These are phyloP conservation scores for Argyrosomus regius DNA, from an alignment of 2,797 vertebrate species.

Conservation along the genomic window DNA sequence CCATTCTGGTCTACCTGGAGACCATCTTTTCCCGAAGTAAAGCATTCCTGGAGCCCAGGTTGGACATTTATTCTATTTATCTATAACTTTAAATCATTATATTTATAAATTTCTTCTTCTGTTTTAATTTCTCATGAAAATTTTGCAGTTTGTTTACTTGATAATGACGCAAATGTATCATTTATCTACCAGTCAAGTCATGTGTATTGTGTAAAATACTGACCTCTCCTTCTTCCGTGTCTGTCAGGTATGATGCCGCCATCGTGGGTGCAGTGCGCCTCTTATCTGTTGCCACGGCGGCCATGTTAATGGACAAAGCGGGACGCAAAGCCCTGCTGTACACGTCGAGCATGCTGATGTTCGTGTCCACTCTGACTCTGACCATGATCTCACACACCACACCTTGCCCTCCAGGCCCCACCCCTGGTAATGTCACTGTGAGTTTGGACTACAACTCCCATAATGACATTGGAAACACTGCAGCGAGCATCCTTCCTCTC, in stretches of 20 bases:
- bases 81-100: not conserved
- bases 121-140: not conserved
- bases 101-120: not conserved
- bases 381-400: conserved; percentile 85
- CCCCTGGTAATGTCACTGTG: conserved; percentile 58
- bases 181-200: not conserved
- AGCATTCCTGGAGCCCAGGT: conserved; percentile 67
- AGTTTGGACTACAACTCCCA: conserved; percentile 32
- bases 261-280: conserved; percentile 82
- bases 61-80: not conserved
- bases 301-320: conserved; percentile 84
- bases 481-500: conserved; percentile 87
- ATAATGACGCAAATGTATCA: not conserved
- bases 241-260: conserved; percentile 76
- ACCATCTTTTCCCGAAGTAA: conserved; percentile 79
- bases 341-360: conserved; percentile 89
- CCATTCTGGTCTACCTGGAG: conserved; percentile 86
- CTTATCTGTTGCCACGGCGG: conserved; percentile 79
- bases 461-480: not conserved
- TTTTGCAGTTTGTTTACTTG: not conserved
- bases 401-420: conserved; percentile 51
- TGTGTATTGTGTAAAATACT: not conserved
- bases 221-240: not conserved
- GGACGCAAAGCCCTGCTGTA: conserved; percentile 85
- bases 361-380: conserved; percentile 87